These are phyloP conservation scores for Gymnorhina tibicen DNA, from an alignment of 2,113 vertebrate species.

Conservation along the genomic window DNA sequence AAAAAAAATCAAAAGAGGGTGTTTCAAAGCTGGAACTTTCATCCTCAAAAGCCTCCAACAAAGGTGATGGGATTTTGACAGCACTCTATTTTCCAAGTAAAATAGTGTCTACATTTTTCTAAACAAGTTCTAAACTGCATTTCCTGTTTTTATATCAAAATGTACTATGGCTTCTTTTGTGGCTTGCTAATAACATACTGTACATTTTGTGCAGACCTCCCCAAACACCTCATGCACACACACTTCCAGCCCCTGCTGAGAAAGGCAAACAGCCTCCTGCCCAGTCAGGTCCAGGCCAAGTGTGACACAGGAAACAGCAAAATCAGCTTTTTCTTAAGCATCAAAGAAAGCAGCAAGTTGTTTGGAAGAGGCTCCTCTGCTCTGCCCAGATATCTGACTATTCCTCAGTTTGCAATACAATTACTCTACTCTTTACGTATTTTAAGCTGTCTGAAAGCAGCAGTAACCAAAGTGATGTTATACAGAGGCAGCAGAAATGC, in stretches of 20 bases:
- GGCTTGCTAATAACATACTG: background rate
- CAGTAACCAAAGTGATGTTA: background rate
- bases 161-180: background rate
- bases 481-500: background rate
- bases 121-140: background rate
- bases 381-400: background rate
- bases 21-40: background rate
- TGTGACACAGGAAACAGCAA: background rate
- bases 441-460: background rate
- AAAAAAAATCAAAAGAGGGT: background rate
- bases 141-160: background rate
- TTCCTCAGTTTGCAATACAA: background rate
- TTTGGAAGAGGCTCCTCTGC: background rate
- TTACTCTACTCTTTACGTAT: background rate
- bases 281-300: background rate
- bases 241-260: background rate
- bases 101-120: background rate
- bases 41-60: background rate
- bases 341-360: background rate
- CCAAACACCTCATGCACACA: background rate
- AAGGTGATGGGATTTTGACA: slow-evolving; percentile 12
- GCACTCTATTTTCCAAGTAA: background rate
- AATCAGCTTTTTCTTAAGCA: background rate
- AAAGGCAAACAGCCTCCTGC: background rate
- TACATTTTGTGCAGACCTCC: background rate